Conservation (phyloP, 2,888 invertebrate genomes). For the Amitus sp. region DNA sequence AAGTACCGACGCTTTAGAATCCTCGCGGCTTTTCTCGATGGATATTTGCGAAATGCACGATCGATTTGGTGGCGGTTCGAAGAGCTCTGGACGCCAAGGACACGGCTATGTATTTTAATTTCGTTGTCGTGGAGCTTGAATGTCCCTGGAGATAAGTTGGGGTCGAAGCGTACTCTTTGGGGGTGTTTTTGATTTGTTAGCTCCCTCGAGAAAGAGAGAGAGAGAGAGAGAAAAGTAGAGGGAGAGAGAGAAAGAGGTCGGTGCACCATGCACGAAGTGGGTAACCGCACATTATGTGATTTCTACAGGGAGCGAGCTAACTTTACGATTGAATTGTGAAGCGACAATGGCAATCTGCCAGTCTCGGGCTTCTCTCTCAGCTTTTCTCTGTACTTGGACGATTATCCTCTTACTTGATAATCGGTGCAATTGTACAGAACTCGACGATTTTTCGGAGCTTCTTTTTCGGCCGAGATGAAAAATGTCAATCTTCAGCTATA, state of each 20-base stretch:
- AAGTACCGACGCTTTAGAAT: background rate
- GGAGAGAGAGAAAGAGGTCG: constrained; percentile 32
- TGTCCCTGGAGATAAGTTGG: constrained; percentile 24
- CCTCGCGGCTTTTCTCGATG: no score
- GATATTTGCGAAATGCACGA: no score
- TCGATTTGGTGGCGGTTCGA: background rate
- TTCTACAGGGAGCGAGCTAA: constrained; percentile 64
- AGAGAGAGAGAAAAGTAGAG: constrained; percentile 34
- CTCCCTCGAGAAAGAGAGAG: constrained; percentile 45
- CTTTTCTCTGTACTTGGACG: constrained; percentile 1
- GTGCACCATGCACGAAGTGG: constrained; percentile 39
- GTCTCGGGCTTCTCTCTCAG: constrained; percentile 20
- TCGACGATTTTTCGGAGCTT: background rate
- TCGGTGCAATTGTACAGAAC: background rate
- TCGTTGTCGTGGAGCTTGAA: constrained; percentile 35
- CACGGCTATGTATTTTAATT: constrained; percentile 52
- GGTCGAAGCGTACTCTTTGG: constrained; percentile 47
- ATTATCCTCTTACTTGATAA: constrained; percentile 1
- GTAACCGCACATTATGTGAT: constrained; percentile 65
- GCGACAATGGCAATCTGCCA: constrained; percentile 64
- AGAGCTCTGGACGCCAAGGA: background rate
- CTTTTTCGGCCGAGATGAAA: background rate
- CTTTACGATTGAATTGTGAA: constrained; percentile 64
- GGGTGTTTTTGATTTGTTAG: constrained; percentile 62
- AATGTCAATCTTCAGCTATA: no score